Conservation (phyloP, 2,113 vertebrate species). For the Mungos mungo region DNA sequence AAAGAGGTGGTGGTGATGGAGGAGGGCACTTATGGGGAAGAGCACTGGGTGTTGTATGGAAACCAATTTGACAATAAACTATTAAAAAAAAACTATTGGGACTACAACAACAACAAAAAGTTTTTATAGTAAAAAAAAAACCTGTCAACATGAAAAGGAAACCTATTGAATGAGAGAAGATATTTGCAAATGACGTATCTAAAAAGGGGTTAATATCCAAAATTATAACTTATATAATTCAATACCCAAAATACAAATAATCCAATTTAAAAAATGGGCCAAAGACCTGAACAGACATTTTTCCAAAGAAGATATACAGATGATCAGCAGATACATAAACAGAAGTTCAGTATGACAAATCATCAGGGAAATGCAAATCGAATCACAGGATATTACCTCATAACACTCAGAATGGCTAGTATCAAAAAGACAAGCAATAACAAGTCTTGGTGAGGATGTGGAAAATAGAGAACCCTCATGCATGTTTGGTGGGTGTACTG, state of each 20-base stretch:
- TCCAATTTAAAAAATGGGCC: not conserved
- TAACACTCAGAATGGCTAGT: not conserved
- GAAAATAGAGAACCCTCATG: not conserved
- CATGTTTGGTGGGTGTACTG: not conserved
- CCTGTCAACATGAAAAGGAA: not conserved
- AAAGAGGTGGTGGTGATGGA: too few species aligned
- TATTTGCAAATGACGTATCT: not conserved
- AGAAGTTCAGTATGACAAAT: not conserved
- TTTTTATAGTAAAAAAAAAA: not conserved
- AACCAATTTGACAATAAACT: too few species aligned
- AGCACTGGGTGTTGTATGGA: too few species aligned
- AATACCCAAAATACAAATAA: not conserved
- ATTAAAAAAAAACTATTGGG: not conserved
- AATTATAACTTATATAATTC: not conserved
- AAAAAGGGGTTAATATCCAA: not conserved
- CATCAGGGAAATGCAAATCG: not conserved
- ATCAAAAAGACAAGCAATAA: not conserved
- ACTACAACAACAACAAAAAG: not conserved
- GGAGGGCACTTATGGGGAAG: too few species aligned
- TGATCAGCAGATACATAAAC: not conserved
- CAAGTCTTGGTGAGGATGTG: not conserved
- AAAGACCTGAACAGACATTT: not conserved
- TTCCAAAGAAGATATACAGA: not conserved
- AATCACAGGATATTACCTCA: not conserved
- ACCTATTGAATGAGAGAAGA: not conserved